Conservation (phyloP, 2,888 invertebrate genomes). For the Lasioglossum lativentre region DNA sequence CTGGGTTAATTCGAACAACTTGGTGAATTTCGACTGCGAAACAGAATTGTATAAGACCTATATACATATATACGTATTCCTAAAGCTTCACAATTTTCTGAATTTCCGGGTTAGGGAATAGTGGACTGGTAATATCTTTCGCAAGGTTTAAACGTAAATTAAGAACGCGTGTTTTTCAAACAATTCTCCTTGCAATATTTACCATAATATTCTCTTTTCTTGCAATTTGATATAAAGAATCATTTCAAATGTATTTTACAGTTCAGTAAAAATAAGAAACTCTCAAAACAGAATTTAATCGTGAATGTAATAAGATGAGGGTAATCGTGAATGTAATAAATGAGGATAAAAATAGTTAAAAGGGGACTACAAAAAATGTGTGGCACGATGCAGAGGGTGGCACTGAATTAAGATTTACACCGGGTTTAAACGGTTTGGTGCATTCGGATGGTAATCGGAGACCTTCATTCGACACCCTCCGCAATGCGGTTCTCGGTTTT, state of each 20-base stretch:
- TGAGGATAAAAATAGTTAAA: background rate
- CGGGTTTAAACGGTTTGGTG: conserved; percentile 17
- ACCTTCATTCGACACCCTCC: conserved; percentile 42
- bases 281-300: background rate
- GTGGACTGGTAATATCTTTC: background rate
- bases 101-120: background rate
- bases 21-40: background rate
- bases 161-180: background rate
- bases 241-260: background rate
- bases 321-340: no score
- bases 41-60: background rate
- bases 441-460: conserved; percentile 43
- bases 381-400: background rate
- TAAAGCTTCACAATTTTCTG: background rate
- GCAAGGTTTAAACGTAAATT: background rate
- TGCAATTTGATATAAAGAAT: background rate
- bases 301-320: background rate
- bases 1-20: background rate
- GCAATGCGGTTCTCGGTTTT: conserved; percentile 61
- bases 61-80: background rate
- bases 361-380: background rate
- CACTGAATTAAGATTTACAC: conserved; percentile 5
- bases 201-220: background rate
- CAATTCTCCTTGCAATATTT: background rate
- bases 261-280: background rate